Conservation (phyloP, 2,113 vertebrate genomes). For the Oceanites oceanicus region DNA sequence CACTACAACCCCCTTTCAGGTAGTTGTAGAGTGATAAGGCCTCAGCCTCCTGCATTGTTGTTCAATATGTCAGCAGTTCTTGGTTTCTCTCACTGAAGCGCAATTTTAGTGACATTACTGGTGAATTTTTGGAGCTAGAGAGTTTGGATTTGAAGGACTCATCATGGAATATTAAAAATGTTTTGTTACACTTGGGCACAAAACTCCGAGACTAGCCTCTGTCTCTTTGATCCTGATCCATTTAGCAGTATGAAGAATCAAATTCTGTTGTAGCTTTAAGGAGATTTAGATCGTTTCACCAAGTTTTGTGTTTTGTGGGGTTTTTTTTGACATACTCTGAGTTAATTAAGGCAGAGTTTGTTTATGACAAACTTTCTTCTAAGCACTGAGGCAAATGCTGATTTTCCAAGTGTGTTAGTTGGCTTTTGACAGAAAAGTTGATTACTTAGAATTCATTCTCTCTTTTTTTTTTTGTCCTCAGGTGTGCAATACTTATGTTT, state of each 20-base stretch:
- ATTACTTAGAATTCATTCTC: not conserved
- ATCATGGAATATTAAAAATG: fast-evolving
- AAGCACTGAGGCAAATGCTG: not conserved
- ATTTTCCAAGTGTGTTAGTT: not conserved
- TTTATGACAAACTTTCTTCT: not conserved
- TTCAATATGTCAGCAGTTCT: not conserved
- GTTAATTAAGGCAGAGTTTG: not conserved
- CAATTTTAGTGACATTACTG: fast-evolving
- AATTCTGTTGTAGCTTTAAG: not conserved
- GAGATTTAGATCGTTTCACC: not conserved
- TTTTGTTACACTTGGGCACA: not conserved
- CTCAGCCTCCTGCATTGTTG: too few species aligned
- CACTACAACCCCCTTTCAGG: too few species aligned
- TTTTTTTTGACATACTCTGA: not conserved
- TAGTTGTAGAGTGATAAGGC: too few species aligned
- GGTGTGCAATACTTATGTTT: constrained; percentile 98
- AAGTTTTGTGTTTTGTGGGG: not conserved
- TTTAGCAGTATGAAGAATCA: not conserved
- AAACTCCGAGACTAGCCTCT: not conserved
- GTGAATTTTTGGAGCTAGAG: not conserved
- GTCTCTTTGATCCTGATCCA: not conserved
- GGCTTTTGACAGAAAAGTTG: not conserved
- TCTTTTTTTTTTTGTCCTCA: constrained; percentile 53
- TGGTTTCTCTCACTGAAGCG: not conserved
- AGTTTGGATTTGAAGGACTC: not conserved